phyloP scores from a whole-genome alignment of 2,888 invertebrate genomes.

The Arctia plantaginis region DNA sequence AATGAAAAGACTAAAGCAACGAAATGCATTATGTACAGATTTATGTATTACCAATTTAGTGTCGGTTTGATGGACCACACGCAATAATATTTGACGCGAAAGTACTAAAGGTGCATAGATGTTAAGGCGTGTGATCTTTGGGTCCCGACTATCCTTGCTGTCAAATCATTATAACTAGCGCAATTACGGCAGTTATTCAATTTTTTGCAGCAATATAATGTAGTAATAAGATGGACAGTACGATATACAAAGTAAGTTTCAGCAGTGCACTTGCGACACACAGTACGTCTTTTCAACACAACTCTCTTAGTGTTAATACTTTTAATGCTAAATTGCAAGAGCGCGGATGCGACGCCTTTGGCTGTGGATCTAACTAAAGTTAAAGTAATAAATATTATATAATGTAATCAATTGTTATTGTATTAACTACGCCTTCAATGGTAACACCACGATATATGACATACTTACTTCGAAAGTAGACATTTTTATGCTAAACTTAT shows the following conservation, averaged over 20 bases:
- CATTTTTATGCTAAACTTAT: constrained; percentile 59
- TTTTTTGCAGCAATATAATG: constrained; percentile 65
- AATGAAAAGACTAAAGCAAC: constrained; percentile 32
- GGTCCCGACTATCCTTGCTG: constrained; percentile 64
- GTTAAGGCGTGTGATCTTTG: constrained; percentile 62
- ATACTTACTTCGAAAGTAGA: constrained; percentile 57
- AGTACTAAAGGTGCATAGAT: constrained; percentile 40
- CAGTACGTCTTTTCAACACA: constrained; percentile 67
- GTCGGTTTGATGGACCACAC: constrained; percentile 59
- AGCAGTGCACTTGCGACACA: constrained; percentile 85
- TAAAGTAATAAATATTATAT: constrained; percentile 52
- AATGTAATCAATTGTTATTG: constrained; percentile 63
- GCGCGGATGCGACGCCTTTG: constrained; percentile 70
- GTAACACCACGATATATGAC: constrained; percentile 61
- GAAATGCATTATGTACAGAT: constrained; percentile 42
- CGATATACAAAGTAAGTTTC: constrained; percentile 79
- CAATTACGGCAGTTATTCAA: constrained; percentile 59
- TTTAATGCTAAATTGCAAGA: constrained; percentile 56
- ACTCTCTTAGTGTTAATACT: constrained; percentile 55
- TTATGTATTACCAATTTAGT: constrained; percentile 49
- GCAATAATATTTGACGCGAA: constrained; percentile 53
- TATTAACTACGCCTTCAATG: constrained; percentile 60
- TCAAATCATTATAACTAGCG: constrained; percentile 67
- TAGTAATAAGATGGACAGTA: constrained; percentile 81
- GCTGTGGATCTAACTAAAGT: constrained; percentile 68